phyloP scores from a whole-genome alignment of 2,888 invertebrate genomes.

The Asteroscopus sphinx region DNA sequence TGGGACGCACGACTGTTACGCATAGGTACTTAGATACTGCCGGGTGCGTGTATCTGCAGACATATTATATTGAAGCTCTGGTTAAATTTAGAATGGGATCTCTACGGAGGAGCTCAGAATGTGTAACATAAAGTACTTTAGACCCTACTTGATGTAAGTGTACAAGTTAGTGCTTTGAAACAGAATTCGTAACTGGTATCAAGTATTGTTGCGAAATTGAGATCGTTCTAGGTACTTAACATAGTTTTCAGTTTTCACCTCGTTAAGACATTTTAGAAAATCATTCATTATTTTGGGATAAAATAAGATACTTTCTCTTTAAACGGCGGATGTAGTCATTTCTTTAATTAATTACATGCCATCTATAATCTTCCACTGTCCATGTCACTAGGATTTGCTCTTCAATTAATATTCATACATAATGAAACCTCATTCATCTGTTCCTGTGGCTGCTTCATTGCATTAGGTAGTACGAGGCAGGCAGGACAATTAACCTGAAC shows the following conservation, averaged over 20 bases:
- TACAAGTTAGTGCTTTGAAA: slow-evolving; percentile 9
- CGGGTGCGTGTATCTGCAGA: slow-evolving; percentile 14
- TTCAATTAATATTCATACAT: no score
- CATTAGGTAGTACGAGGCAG: slow-evolving; percentile 15
- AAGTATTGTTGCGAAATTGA: not conserved
- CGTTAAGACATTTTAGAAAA: not conserved
- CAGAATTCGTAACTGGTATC: slow-evolving; percentile 12
- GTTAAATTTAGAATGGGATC: slow-evolving; percentile 46
- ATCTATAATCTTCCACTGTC: no score
- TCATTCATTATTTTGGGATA: not conserved
- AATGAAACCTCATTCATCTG: not conserved
- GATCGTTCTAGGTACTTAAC: not conserved
- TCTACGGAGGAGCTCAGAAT: slow-evolving; percentile 18
- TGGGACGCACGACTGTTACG: slow-evolving; percentile 4
- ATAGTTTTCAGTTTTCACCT: slow-evolving; percentile 9
- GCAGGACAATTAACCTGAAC: slow-evolving; percentile 29
- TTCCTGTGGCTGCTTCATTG: no score
- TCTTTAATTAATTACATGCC: no score
- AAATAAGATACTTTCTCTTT: no score
- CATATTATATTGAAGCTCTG: slow-evolving; percentile 13
- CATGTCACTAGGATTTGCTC: no score
- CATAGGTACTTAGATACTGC: slow-evolving; percentile 16
- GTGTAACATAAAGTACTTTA: slow-evolving; percentile 3
- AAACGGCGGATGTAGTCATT: no score
- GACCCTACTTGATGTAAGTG: slow-evolving; percentile 6